A percentile compares a stretch with the other conserved stretches of the same genome.
phyloP scores from a whole-genome alignment of 2,113 vertebrate genomes.

The Rhegmatorhina hoffmannsi region DNA sequence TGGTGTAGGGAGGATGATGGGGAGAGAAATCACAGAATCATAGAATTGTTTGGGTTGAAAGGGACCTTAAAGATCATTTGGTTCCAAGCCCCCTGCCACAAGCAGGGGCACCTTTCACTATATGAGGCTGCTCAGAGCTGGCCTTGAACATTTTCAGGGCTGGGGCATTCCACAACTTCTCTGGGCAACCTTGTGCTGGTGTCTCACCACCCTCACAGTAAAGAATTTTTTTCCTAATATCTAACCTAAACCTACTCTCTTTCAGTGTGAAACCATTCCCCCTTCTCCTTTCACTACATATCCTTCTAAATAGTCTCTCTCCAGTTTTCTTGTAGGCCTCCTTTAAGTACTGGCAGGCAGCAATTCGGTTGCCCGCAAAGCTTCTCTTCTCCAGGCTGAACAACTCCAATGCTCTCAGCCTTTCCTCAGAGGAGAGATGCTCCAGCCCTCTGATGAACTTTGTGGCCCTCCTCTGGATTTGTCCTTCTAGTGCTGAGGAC shows the following conservation, averaged over 20 bases:
- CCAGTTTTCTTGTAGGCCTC: background rate
- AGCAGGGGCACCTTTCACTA: background rate
- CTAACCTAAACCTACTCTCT: background rate
- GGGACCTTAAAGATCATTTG: background rate
- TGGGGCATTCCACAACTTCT: background rate
- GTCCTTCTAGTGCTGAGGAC: background rate
- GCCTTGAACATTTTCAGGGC: background rate
- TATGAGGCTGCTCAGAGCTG: background rate
- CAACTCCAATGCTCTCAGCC: background rate
- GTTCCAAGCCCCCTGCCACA: background rate
- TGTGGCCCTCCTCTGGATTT: background rate
- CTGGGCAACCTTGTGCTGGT: background rate
- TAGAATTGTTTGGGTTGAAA: background rate
- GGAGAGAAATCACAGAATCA: background rate
- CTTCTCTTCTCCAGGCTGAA: background rate
- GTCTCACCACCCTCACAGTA: background rate
- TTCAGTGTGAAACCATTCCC: background rate
- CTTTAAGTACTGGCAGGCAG: background rate
- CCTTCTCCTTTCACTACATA: background rate
- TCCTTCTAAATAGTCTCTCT: background rate
- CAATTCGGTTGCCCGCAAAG: background rate
- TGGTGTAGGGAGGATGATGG: rapidly evolving
- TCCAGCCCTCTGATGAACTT: background rate
- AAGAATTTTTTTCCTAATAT: background rate
- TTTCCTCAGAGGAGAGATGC: background rate